These are phyloP conservation scores for Drosophila affinis DNA, from an alignment of 2,888 invertebrate species.

Conservation along the genomic window DNA sequence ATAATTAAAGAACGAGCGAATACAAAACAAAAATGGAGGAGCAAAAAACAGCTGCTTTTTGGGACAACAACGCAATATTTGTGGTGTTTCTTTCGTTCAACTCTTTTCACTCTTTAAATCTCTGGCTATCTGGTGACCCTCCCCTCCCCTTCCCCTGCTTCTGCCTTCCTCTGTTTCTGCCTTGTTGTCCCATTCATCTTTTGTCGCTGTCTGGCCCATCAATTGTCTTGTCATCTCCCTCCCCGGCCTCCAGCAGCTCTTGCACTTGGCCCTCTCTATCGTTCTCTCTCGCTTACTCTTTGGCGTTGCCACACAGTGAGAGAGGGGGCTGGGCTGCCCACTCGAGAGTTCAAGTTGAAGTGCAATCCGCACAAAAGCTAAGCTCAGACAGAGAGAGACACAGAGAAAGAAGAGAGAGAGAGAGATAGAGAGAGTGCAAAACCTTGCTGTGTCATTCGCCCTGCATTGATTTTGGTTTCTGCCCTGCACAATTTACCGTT, in stretches of 20 bases:
- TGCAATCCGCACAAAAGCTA: conserved; percentile 61
- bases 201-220: conserved; percentile 57
- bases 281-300: neutral
- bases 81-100: neutral
- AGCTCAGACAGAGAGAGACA: conserved; percentile 32
- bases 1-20: neutral
- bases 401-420: conserved; percentile 14
- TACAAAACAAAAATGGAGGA: neutral
- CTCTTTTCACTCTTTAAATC: conserved; percentile 12
- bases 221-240: conserved; percentile 70
- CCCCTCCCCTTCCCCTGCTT: conserved; percentile 2
- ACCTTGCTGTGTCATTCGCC: conserved; percentile 56
- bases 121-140: conserved; percentile 22
- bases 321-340: conserved; percentile 11
- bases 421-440: conserved; percentile 2
- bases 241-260: conserved; percentile 24
- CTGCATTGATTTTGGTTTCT: conserved; percentile 65
- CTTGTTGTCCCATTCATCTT: conserved; percentile 34
- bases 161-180: conserved; percentile 8
- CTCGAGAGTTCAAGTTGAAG: conserved; percentile 73
- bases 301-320: no score
- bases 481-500: conserved; percentile 63
- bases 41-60: conserved; percentile 57
- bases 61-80: conserved; percentile 11
- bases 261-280: conserved; percentile 21